Evolutionary conservation across 2,797 vertebrate species (phyloP).

Genomic region (Smutsia gigantea): DNA sequence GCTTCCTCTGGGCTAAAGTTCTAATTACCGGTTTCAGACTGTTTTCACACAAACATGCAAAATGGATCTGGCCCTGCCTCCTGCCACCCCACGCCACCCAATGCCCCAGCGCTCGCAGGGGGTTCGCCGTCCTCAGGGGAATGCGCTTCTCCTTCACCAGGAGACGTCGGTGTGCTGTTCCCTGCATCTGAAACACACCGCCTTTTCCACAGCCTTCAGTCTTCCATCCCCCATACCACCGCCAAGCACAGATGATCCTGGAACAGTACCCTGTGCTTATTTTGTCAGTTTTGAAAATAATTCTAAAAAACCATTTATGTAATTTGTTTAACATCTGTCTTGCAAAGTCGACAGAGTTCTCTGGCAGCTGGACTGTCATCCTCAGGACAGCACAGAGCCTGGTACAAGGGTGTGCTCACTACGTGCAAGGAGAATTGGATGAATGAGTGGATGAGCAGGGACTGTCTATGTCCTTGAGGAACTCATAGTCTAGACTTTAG

Average conservation of each 20-base stretch:
- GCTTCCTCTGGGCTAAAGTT: constrained; percentile 3
- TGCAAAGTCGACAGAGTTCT: not conserved
- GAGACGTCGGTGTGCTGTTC: not conserved
- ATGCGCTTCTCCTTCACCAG: not conserved
- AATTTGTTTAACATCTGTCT: not conserved
- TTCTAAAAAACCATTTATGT: not conserved
- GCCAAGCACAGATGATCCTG: not conserved
- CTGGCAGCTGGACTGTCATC: not conserved
- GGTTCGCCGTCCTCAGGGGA: not conserved
- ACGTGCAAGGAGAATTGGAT: not conserved
- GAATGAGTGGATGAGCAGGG: not conserved
- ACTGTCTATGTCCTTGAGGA: not conserved
- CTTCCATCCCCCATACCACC: accelerated
- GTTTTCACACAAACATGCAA: not conserved
- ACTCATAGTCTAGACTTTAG: not conserved
- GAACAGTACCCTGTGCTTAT: not conserved
- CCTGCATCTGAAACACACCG: not conserved
- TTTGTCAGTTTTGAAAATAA: not conserved
- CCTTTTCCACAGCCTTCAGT: not conserved
- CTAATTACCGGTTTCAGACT: not conserved
- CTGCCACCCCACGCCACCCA: not conserved
- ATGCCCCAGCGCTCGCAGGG: accelerated
- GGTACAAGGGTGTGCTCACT: not conserved
- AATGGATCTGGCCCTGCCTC: not conserved
- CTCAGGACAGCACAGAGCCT: not conserved